phyloP scores from a whole-genome alignment of 2,888 invertebrate species.

The Ceraclea dissimilis region DNA sequence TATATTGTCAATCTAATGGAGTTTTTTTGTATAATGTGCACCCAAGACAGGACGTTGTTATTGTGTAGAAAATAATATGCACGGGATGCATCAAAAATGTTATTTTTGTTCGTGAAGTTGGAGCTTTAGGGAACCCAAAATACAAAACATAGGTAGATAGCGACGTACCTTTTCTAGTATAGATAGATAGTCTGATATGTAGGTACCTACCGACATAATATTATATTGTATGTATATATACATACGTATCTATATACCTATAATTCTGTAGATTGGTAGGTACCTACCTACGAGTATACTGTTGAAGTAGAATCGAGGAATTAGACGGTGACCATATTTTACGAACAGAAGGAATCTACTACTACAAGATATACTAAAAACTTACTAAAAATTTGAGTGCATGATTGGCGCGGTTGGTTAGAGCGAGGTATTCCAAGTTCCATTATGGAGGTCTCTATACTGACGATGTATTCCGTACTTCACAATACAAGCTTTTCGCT shows the following conservation, averaged over 20 bases:
- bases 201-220: not conserved
- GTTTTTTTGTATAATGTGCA: not conserved
- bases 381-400: too few species aligned
- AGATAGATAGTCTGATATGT: not conserved
- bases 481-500: too few species aligned
- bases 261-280: not conserved
- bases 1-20: not conserved
- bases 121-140: slow-evolving; percentile 7
- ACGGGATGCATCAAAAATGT: not conserved
- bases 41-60: not conserved
- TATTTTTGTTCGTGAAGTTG: slow-evolving; percentile 1
- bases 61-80: not conserved
- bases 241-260: not conserved
- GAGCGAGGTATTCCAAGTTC: too few species aligned
- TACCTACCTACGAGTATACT: slow-evolving; percentile 7
- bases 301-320: slow-evolving; percentile 12
- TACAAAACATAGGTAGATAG: slow-evolving; percentile 2
- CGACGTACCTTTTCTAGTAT: not conserved
- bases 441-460: too few species aligned
- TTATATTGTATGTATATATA: not conserved
- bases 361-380: too few species aligned
- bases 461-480: too few species aligned
- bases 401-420: too few species aligned
- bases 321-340: slow-evolving; percentile 6
- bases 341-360: too few species aligned